A percentile compares a stretch with the other conserved stretches of the same genome.
Conservation (phyloP, 2,113 vertebrate genomes). For the Odontophorus gujanensis region DNA sequence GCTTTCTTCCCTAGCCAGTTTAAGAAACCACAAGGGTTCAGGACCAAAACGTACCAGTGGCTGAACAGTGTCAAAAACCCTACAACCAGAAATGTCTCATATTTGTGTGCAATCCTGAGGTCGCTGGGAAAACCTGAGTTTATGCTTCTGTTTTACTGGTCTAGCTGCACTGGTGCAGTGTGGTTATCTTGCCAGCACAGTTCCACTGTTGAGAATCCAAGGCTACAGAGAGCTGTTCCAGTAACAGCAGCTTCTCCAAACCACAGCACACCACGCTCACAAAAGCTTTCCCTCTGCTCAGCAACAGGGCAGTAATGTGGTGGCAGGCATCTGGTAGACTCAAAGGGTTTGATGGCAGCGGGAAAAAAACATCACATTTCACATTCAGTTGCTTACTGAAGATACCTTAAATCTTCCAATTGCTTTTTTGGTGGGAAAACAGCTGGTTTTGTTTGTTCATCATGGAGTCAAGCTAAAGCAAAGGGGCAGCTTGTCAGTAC, state of each 20-base stretch:
- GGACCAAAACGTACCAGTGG: not conserved
- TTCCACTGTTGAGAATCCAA: not conserved
- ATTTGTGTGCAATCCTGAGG: not conserved
- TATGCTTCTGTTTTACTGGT: not conserved
- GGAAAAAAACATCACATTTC: not conserved
- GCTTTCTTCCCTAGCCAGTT: not conserved
- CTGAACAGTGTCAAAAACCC: not conserved
- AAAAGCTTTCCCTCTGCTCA: not conserved
- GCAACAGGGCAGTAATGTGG: not conserved
- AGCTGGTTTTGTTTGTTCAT: not conserved
- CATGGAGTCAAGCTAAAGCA: not conserved
- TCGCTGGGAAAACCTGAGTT: not conserved
- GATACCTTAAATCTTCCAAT: not conserved
- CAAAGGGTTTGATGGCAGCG: not conserved
- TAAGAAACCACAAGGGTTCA: not conserved
- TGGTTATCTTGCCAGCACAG: not conserved
- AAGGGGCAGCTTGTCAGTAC: not conserved
- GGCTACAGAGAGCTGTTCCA: not conserved
- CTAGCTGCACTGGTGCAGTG: not conserved
- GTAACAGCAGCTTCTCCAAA: not conserved
- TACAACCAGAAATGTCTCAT: not conserved
- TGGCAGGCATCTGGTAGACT: not conserved
- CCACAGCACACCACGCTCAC: not conserved
- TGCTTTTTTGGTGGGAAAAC: not conserved
- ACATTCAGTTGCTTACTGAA: not conserved